These are phyloP conservation scores for Tinamus major DNA, from an alignment of 2,797 vertebrate species.

Conservation along the genomic window DNA sequence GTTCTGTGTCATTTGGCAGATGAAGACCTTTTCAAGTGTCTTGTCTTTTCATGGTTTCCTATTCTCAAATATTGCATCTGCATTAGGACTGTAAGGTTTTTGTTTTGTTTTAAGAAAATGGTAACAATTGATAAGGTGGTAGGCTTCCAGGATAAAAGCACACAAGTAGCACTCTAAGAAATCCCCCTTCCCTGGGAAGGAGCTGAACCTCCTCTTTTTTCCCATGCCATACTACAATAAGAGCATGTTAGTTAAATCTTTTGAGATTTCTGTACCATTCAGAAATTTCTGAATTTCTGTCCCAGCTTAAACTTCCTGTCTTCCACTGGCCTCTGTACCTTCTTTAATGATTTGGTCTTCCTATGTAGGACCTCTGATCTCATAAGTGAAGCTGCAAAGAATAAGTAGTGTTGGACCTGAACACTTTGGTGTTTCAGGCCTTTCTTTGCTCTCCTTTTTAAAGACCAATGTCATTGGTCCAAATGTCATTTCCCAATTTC, in stretches of 20 bases:
- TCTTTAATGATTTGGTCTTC: neutral
- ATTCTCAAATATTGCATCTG: neutral
- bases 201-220: neutral
- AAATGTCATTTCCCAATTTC: neutral
- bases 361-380: neutral
- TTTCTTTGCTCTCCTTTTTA: neutral
- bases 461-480: neutral
- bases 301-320: neutral
- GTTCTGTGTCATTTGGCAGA: neutral
- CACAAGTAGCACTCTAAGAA: neutral
- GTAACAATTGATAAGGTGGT: neutral
- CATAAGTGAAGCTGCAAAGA: neutral
- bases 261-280: neutral
- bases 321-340: neutral
- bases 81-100: neutral
- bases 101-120: neutral
- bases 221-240: neutral
- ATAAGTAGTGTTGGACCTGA: neutral
- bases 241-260: neutral
- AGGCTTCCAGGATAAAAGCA: too few species aligned
- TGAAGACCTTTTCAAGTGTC: neutral
- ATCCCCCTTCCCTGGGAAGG: neutral
- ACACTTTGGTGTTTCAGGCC: neutral
- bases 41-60: neutral
- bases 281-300: neutral